These are phyloP conservation scores for Samia ricini DNA, from an alignment of 1,140 invertebrate genomes.

Conservation along the genomic window DNA sequence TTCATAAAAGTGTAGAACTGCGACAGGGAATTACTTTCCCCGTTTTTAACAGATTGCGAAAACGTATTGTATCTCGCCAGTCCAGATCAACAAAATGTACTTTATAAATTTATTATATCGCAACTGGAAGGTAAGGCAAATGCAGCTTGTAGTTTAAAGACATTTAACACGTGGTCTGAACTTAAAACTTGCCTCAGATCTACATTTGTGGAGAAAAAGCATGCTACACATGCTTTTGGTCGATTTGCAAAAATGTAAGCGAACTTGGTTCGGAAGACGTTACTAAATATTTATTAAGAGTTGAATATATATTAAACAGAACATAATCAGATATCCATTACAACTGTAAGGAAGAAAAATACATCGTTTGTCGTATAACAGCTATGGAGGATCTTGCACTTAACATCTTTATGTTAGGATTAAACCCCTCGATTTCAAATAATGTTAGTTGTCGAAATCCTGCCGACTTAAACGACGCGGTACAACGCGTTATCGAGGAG, in stretches of 20 bases:
- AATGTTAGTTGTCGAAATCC: slow-evolving; percentile 33
- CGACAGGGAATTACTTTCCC: slow-evolving; percentile 17
- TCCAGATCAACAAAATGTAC: slow-evolving; percentile 17
- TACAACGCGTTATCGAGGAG: slow-evolving; percentile 22
- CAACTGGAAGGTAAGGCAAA: slow-evolving; percentile 21
- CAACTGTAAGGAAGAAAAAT: neutral
- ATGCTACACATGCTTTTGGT: slow-evolving; percentile 25
- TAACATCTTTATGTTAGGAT: slow-evolving; percentile 30
- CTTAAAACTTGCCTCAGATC: slow-evolving; percentile 28
- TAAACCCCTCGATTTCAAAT: slow-evolving; percentile 18
- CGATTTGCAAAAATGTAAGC: slow-evolving; percentile 29
- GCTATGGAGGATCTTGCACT: slow-evolving; percentile 33
- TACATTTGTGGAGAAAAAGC: slow-evolving; percentile 34
- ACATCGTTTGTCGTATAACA: slow-evolving; percentile 29
- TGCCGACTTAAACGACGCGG: slow-evolving; percentile 16
- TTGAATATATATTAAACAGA: slow-evolving; percentile 24
- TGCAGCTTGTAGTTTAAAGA: slow-evolving; percentile 16
- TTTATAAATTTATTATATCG: slow-evolving; percentile 27
- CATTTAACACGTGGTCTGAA: slow-evolving; percentile 17
- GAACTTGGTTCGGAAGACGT: slow-evolving; percentile 22
- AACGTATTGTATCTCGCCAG: slow-evolving; percentile 18
- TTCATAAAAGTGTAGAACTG: slow-evolving; percentile 23
- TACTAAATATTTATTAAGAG: slow-evolving; percentile 18
- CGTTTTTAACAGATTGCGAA: slow-evolving; percentile 26
- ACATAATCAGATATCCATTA: slow-evolving; percentile 30